A percentile compares a stretch with the other conserved stretches of the same genome.
These are phyloP conservation scores for Campylomormyrus numenius DNA, from an alignment of 2,113 vertebrate species.

Conservation along the genomic window DNA sequence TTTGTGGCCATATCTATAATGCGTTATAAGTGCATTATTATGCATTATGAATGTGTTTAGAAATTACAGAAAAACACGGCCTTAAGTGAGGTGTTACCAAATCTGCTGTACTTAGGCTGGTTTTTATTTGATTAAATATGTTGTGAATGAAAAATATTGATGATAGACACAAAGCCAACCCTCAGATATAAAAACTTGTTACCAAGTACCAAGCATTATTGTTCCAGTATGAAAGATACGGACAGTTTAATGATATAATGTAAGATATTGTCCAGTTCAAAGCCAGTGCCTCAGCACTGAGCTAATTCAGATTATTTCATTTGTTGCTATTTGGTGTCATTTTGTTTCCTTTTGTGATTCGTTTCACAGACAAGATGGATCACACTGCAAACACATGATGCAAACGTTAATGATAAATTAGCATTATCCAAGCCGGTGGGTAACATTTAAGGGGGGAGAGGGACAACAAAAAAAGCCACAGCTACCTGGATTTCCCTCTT, in stretches of 20 bases:
- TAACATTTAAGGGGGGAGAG: neutral
- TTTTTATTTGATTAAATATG: neutral
- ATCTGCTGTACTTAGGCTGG: neutral
- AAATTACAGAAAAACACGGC: too few species aligned
- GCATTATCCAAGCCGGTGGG: neutral
- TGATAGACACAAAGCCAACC: neutral
- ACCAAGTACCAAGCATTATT: neutral
- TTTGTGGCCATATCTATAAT: too few species aligned
- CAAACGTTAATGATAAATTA: neutral
- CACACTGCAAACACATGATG: neutral
- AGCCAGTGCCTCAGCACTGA: neutral
- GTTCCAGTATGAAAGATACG: neutral
- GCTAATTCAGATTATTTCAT: neutral
- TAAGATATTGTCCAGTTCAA: neutral
- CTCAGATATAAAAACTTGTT: neutral
- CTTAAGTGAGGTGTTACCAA: neutral
- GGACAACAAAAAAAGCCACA: neutral
- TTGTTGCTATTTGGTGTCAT: neutral
- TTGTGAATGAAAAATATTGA: neutral
- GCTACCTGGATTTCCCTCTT: neutral
- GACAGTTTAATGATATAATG: neutral
- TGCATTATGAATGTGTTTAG: too few species aligned
- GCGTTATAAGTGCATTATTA: too few species aligned
- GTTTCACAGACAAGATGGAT: neutral
- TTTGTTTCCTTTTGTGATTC: neutral